A percentile compares a stretch with the other conserved stretches of the same genome.
Evolutionary conservation across 2,113 vertebrate species (phyloP).

Genomic region (Rallus limicola): DNA sequence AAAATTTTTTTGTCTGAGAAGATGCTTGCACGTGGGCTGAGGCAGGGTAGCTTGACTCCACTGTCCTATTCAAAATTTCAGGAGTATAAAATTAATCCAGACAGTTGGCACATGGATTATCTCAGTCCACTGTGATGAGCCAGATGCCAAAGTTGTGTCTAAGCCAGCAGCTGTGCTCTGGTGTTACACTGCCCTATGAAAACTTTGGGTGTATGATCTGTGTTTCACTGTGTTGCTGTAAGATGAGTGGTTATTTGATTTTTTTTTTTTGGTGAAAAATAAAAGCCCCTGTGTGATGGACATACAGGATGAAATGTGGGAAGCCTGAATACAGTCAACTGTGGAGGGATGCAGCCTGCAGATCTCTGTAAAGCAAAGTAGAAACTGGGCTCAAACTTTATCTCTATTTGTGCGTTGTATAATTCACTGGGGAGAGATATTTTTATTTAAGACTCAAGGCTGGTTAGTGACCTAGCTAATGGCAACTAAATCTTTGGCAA

Average conservation of each 20-base stretch:
- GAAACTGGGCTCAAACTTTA: neutral
- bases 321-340: neutral
- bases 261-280: neutral
- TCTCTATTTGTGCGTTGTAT: neutral
- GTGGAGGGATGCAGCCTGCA: neutral
- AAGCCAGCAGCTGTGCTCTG: neutral
- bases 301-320: neutral
- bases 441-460: neutral
- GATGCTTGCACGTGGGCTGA: neutral
- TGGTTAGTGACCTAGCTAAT: neutral
- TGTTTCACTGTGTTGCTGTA: neutral
- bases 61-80: neutral
- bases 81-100: neutral
- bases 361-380: neutral
- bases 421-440: neutral
- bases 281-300: neutral
- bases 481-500: neutral
- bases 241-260: neutral
- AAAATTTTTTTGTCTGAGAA: neutral
- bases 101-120: neutral
- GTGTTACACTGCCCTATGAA: neutral
- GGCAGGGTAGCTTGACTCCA: neutral
- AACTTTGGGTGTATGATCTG: neutral
- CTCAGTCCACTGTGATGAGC: neutral
- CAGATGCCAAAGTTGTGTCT: neutral